Conservation (phyloP, 2,113 vertebrate genomes). For the Pluvianellus socialis region DNA sequence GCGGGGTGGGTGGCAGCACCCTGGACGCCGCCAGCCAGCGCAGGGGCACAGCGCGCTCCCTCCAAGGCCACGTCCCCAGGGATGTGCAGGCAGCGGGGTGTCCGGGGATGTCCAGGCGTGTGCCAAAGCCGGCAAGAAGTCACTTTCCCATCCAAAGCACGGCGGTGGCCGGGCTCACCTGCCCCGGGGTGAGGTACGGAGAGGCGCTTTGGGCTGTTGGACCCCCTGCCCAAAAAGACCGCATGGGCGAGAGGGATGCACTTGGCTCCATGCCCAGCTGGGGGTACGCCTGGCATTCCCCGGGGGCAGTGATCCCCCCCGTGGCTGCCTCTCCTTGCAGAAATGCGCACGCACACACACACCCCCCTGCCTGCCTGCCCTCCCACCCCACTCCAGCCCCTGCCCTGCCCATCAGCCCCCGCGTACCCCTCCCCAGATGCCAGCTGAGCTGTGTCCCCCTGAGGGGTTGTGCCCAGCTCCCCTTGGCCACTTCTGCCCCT, state of each 20-base stretch:
- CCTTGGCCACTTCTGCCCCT: neutral
- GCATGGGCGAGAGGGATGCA: accelerated
- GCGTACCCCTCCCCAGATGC: neutral
- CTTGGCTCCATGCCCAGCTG: neutral
- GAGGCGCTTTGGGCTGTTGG: neutral
- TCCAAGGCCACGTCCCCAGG: neutral
- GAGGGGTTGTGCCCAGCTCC: neutral
- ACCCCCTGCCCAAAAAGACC: neutral
- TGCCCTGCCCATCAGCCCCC: neutral
- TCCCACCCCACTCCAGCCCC: neutral
- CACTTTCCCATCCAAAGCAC: neutral
- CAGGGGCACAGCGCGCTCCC: neutral
- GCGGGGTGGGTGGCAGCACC: neutral
- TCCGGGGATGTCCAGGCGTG: neutral
- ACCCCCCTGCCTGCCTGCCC: neutral
- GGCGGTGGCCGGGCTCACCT: neutral
- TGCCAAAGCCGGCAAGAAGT: neutral
- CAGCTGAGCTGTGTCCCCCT: neutral
- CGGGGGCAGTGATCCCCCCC: neutral
- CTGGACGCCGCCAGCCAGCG: neutral
- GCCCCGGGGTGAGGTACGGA: accelerated
- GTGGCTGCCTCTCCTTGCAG: neutral
- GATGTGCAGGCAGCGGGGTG: neutral
- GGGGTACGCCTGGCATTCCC: neutral
- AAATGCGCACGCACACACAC: neutral